Base-by-base conservation (phyloP, 2,113 vertebrate species). In the Pterocles orientalis region DNA sequence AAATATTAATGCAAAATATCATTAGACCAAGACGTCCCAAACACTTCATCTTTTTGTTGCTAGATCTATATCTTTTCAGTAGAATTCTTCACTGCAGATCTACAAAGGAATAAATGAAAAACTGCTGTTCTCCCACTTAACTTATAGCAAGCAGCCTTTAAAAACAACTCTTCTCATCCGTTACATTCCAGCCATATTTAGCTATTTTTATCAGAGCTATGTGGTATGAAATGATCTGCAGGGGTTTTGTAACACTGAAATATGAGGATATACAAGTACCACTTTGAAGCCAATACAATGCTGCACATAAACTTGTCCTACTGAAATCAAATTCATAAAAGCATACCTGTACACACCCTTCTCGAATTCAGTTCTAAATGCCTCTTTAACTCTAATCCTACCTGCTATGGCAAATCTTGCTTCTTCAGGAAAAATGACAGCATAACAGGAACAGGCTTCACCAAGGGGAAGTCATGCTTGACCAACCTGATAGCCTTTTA, bases 91-190 rank as follows among this genome's bases (percentile, higher is more conserved):
- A 26, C 36, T 72, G 34, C 23, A 69, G 17, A 45, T 61, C 48
- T 85, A 64, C 73, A 94, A 80, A 91, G n/a, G 33, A 80, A 47
- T 58, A 94, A 91, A 92, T 82, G 36, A 77, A 92, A 94, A 87
- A 68, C 70, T 91, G n/a, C 25, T 91, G 50, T 73, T 90, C 64
- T 94, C 8, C 26, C 54, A 69, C 16, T 82, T 76, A 95, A 95
- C 54, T 39, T 91, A 66, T 60, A 91, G 53, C 29, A 79, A 88
- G 20, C n/a, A 92, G 21, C 57, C 36, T 93, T 79, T 64, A 58
- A 82, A 92, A 93, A 13, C 19, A 51, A 33, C 33, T 75, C 21
- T 73, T 78, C 64, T 94, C 48, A 39, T 90, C 75, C 76, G n/a
- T 68, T 85, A 51, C 70, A 82, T 94, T 96, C 93, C 72, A 75